Evolutionary conservation across 2,888 invertebrate species (phyloP).

Genomic region (Pristionchus maxplancki): DNA sequence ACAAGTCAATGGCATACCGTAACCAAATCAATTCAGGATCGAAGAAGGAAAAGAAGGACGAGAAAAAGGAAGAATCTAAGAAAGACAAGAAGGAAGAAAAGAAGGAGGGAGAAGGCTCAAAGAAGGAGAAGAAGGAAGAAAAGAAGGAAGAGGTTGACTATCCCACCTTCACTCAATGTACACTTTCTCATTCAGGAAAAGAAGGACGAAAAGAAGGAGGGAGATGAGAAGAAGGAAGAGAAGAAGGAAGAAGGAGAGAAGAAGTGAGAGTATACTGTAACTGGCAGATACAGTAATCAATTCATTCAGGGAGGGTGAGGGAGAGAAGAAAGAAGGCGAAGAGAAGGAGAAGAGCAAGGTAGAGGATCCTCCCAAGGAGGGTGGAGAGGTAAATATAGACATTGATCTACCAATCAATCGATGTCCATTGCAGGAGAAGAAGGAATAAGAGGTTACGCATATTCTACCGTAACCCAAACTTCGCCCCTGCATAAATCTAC

Average conservation of each 20-base stretch:
- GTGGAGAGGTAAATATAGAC: neutral
- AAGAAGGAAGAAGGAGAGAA: slow-evolving; percentile 36
- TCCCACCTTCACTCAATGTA: neutral
- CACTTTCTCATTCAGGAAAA: neutral
- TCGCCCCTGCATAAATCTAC: neutral
- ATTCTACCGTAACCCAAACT: neutral
- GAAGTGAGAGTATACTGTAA: neutral
- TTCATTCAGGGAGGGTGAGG: neutral
- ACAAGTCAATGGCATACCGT: neutral
- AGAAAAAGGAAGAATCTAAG: slow-evolving; percentile 1
- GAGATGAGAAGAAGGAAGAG: slow-evolving; percentile 15
- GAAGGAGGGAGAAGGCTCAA: neutral
- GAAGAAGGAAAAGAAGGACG: neutral
- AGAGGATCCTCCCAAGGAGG: neutral
- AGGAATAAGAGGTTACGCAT: neutral
- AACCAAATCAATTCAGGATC: neutral
- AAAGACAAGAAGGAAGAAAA: neutral
- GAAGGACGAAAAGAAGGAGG: slow-evolving; percentile 28
- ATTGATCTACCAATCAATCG: neutral
- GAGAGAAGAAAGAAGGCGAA: slow-evolving; percentile 21
- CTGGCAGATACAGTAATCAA: neutral
- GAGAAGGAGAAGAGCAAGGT: slow-evolving; percentile 30
- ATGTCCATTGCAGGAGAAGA: neutral
- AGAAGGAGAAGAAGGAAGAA: slow-evolving; percentile 23
- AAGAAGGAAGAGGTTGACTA: neutral